Base-by-base conservation (phyloP, 2,888 invertebrate species). In the Cenopis cana region DNA sequence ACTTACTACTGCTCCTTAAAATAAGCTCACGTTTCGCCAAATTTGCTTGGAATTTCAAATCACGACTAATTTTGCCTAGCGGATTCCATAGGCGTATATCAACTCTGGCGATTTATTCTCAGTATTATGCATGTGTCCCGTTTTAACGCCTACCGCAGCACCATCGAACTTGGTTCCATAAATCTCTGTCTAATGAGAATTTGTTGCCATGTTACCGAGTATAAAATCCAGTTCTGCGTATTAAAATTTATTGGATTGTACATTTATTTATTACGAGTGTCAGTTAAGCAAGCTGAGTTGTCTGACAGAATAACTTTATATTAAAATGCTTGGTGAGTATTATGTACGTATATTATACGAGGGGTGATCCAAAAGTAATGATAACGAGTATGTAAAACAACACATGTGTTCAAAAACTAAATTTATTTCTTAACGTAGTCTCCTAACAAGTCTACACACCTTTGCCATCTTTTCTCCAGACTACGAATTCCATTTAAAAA, bases 181-280 rank as follows among this genome's bases (percentile, higher is more conserved):
- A 81, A 81, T 80, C 80, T 77, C 74, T 69, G 52, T 68, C 74
- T 77, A 78, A 80, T 81, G 73, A 79, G 78, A 74, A 82, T 81
- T 82, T 81, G 79, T 78, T 79, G 74, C 76, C 78, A 74, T 75
- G 61, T 57, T 75, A 67, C 73, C 70, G 69, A 74, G 76, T 75
- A 69, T 76, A 74, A 78, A 76, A 74, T 78, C 74, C 68, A 62
- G 49, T 66, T 50, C 14, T 69, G 60, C 54, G 64, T 55, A 73
- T 73, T 73, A 61, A 67, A 71, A 71, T 71, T 49, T 71, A 71
- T 70, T 57, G 70, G 46, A 54, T 60, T 54, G 52, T 9, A 54
- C 65, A 70, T 66, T 65, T 70, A 60, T 70, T 69, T 59, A 72
- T 61, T 41, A 62, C 52, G 38, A 52, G 38, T 61, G 65, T 69